Evolutionary conservation across 1,140 invertebrate species (phyloP), one percentile per base, ranked within the genome.

Genomic region (Drosophila tani): DNA sequence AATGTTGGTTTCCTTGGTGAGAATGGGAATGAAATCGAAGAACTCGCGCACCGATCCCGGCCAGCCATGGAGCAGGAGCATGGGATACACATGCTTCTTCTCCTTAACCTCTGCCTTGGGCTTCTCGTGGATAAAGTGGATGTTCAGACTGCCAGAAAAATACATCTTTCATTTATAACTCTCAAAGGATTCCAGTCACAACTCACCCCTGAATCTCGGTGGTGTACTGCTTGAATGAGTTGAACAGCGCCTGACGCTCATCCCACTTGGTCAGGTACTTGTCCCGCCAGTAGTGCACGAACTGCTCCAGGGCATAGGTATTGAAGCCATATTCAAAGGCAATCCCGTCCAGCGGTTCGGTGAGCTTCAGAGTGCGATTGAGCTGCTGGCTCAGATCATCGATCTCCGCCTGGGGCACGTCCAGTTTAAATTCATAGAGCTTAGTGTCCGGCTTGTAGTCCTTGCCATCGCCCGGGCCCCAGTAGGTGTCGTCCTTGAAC

Each of bases 31-130:
- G 1, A 97, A 94, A 80, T 97, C 96, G 71, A 96, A 96, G 91
- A 98, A 98, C 92, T 98, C 97, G 11, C 96, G 93, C n/a, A 98
- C 94, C 2, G 96, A 97, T 24, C 98, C 97, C 5, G 98, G 98
- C 98, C 98, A 99, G 14, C 98, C 98, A 82, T 99, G 97, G 1
- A 97, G 79, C 3, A 99, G 38, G 1, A 98, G 82, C 41, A 98
- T 27, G 0, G 97, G 97, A 11, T 96, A 84, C 1, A 97, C 94
- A 92, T 93, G 94, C 75, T 93, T 94, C 43, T 80, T 91, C 15
- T 82, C 69, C 2, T 65, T 50, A 29, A 94, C 91, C 57, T 91
- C 82, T 43, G 75, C 60, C 0, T 95, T 74, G 1, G 96, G 93
- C 75, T 95, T 95, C 3, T 94, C 94, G 62, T 95, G 95, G 43